Evolutionary conservation across 2,888 invertebrate genomes (phyloP).

Genomic region (Andrena bucephala): DNA sequence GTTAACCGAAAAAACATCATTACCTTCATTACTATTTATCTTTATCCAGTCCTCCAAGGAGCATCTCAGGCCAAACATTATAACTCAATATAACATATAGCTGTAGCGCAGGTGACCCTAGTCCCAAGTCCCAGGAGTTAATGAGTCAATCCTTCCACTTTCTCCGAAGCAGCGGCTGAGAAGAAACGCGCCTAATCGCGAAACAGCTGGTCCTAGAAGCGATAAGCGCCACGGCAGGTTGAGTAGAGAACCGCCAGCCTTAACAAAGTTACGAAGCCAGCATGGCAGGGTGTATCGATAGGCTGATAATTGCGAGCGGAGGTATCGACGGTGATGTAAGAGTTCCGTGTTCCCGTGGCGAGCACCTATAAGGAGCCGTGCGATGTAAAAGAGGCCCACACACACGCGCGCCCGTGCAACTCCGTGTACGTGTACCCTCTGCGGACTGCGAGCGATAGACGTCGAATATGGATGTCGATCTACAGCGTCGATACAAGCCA

Average conservation of each 20-base stretch:
- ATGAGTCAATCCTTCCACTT: not conserved
- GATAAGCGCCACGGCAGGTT: not conserved
- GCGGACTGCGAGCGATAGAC: conserved; percentile 50
- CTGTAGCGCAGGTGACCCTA: not conserved
- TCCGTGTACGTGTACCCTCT: not conserved
- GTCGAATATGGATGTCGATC: conserved; percentile 78
- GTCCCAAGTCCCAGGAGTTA: not conserved
- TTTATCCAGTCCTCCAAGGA: no score
- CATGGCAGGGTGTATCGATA: conserved; percentile 38
- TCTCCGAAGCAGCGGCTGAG: not conserved
- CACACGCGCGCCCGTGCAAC: not conserved
- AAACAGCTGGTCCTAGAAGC: not conserved
- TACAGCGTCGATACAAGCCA: conserved; percentile 71
- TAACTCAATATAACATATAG: not conserved
- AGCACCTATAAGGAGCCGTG: conserved; percentile 6
- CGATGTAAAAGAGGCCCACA: not conserved
- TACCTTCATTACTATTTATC: no score
- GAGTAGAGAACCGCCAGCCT: conserved; percentile 30
- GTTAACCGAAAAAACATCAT: no score
- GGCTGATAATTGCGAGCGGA: conserved; percentile 48
- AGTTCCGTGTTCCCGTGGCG: conserved; percentile 76
- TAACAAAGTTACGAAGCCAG: conserved; percentile 25
- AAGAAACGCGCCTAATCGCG: not conserved
- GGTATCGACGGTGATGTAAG: conserved; percentile 76
- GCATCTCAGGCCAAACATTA: no score